Percentiles rank a stretch among this genome's conserved stretches.
phyloP scores from a whole-genome alignment of 1,140 invertebrate genomes.

The Aphaenogaster rudis region DNA sequence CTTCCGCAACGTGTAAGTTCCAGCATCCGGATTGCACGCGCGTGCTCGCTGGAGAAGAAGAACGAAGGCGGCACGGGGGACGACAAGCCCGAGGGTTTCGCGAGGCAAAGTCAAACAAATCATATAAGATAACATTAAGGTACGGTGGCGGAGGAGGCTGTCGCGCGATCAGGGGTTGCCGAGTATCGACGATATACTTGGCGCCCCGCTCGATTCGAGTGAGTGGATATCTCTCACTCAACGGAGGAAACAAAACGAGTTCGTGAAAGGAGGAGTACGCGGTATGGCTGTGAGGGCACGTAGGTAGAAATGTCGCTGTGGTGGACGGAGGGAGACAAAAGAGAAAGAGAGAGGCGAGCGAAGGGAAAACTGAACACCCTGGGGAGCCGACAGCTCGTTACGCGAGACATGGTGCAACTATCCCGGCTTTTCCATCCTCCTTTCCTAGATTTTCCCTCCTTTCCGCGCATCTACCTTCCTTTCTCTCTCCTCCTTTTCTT shows the following conservation, averaged over 20 bases:
- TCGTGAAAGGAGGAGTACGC: conserved; percentile 67
- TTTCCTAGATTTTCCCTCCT: conserved; percentile 56
- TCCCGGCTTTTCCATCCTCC: conserved; percentile 70
- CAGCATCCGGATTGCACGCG: background rate
- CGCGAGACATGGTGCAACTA: conserved; percentile 83
- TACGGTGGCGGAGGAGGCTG: background rate
- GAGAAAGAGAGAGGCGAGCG: conserved; percentile 67
- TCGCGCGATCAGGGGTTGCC: conserved; percentile 37
- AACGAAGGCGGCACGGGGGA: background rate
- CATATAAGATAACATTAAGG: conserved; percentile 55
- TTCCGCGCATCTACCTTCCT: conserved; percentile 47
- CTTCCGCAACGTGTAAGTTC: conserved; percentile 23
- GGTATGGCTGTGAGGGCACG: conserved; percentile 65
- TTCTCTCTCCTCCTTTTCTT: conserved; percentile 1
- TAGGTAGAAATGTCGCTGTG: conserved; percentile 65
- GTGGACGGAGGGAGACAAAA: conserved; percentile 55
- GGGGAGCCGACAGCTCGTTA: conserved; percentile 86
- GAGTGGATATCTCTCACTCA: conserved; percentile 75
- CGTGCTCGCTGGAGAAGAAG: background rate
- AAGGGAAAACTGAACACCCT: conserved; percentile 82
- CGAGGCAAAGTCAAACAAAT: conserved; percentile 57
- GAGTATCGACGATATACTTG: conserved; percentile 58
- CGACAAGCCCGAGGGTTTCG: conserved; percentile 18
- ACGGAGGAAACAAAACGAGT: conserved; percentile 80
- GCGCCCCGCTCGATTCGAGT: conserved; percentile 63